These are phyloP conservation scores for Rostratula benghalensis DNA, from an alignment of 2,113 vertebrate species.

Conservation along the genomic window DNA sequence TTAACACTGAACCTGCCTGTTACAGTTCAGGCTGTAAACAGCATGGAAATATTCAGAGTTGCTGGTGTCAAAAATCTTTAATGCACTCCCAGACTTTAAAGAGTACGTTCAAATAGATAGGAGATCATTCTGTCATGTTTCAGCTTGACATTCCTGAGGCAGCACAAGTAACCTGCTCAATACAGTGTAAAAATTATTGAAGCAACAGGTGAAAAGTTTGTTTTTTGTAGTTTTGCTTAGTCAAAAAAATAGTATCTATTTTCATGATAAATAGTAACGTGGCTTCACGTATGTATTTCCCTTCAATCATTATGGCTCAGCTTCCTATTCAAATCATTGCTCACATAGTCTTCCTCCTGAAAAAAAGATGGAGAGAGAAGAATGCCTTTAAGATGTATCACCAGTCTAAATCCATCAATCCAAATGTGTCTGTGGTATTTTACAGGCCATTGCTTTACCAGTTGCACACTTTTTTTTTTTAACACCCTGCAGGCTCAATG, in stretches of 20 bases:
- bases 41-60: not conserved
- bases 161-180: not conserved
- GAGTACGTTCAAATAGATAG: not conserved
- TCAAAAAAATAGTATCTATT: not conserved
- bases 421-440: not conserved
- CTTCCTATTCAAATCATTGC: not conserved
- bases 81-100: not conserved
- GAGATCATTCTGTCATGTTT: not conserved
- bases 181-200: not conserved
- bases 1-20: slow-evolving; percentile 9
- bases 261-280: not conserved
- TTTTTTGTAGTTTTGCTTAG: not conserved
- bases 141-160: not conserved
- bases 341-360: not conserved
- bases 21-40: slow-evolving; percentile 16
- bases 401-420: not conserved
- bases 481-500: rapidly evolving
- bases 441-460: not conserved
- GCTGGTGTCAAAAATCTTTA: not conserved
- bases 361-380: not conserved
- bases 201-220: slow-evolving; percentile 11
- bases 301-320: not conserved
- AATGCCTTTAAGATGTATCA: not conserved
- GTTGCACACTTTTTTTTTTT: not conserved
- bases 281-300: not conserved